phyloP scores from a whole-genome alignment of 2,113 vertebrate genomes.

The Actinemys pallida region DNA sequence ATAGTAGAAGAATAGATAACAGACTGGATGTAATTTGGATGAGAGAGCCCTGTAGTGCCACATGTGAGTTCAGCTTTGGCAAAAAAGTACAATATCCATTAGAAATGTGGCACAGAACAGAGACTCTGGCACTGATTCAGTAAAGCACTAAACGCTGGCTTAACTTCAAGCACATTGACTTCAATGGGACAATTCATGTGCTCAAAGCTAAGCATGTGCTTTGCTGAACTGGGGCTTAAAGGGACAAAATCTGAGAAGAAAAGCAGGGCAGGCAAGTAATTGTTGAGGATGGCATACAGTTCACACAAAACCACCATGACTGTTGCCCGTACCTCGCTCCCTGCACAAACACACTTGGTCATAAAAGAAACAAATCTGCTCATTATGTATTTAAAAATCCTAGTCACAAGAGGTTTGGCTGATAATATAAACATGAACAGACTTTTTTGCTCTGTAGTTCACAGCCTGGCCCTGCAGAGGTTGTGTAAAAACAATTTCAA shows the following conservation, averaged over 20 bases:
- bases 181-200: neutral
- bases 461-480: neutral
- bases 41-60: neutral
- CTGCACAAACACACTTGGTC: neutral
- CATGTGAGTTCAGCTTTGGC: neutral
- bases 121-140: neutral
- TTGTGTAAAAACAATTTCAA: neutral
- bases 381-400: neutral
- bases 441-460: neutral
- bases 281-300: neutral
- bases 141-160: neutral
- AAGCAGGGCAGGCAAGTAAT: neutral
- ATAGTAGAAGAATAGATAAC: neutral
- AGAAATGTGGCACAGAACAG: neutral
- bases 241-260: neutral
- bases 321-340: neutral
- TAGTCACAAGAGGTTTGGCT: neutral
- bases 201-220: neutral
- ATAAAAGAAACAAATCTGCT: neutral
- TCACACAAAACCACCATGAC: neutral
- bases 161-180: neutral
- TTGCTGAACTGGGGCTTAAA: neutral
- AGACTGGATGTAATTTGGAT: neutral
- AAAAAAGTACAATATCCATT: neutral
- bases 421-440: conserved; percentile 20